A percentile compares a stretch with the other conserved stretches of the same genome.
Conservation (phyloP, 2,113 vertebrate species). For the Seriola dumerili region DNA sequence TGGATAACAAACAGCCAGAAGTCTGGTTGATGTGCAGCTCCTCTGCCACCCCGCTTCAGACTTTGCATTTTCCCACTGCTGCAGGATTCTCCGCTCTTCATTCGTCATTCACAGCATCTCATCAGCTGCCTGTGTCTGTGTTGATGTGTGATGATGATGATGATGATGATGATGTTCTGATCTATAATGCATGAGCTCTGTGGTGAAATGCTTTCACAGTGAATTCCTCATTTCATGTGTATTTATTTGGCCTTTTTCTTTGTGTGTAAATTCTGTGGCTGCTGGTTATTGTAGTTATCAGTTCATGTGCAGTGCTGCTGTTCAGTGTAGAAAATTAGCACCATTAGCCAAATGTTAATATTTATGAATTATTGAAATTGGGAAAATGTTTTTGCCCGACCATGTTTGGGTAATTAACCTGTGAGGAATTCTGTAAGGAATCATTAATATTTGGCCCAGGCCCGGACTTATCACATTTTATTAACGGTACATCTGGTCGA, state of each 20-base stretch:
- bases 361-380: neutral
- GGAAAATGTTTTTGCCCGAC: too few relatives aligned
- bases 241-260: neutral
- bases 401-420: too few relatives aligned
- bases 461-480: neutral
- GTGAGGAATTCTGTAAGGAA: too few relatives aligned
- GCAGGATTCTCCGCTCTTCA: conserved; percentile 25
- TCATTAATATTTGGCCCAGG: neutral
- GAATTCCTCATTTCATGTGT: conserved; percentile 10
- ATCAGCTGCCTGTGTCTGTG: conserved; percentile 38
- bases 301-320: neutral
- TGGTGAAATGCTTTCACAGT: conserved; percentile 20
- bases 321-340: neutral
- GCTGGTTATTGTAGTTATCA: conserved; percentile 16
- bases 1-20: neutral
- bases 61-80: neutral
- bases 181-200: conserved; percentile 60
- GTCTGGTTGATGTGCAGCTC: conserved; percentile 30
- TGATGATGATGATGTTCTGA: conserved; percentile 27
- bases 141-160: conserved; percentile 7
- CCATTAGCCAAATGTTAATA: neutral
- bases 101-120: conserved; percentile 47
- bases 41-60: neutral
- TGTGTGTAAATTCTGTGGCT: conserved; percentile 31
- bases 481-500: too few relatives aligned